Evolutionary conservation across 2,113 vertebrate genomes (phyloP).

Genomic region (Dicentrarchus labrax): DNA sequence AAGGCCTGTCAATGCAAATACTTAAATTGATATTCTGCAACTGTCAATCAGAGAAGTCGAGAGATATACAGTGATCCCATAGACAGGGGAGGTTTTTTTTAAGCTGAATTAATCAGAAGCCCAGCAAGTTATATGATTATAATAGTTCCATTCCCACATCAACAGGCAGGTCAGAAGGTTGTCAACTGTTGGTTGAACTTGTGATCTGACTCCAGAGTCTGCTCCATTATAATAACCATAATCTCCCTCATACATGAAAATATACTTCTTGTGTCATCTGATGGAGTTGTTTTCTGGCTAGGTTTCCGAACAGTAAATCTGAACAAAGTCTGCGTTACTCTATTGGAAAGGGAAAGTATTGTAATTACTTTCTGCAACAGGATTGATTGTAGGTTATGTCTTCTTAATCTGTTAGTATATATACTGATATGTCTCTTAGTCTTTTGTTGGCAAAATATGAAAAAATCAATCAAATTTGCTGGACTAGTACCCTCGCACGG

Average conservation of each 20-base stretch:
- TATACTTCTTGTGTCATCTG: not conserved
- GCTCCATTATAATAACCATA: conserved; percentile 39
- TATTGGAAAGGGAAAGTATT: not conserved
- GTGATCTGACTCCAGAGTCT: conserved; percentile 28
- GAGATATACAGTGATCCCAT: conserved; percentile 22
- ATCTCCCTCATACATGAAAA: conserved; percentile 55
- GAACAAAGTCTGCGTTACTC: not conserved
- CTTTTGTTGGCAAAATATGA: not conserved
- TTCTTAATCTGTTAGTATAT: not conserved
- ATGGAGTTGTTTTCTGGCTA: not conserved
- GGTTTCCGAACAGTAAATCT: not conserved
- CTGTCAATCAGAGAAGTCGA: conserved; percentile 27
- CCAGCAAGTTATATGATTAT: conserved; percentile 38
- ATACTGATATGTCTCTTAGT: too few relatives aligned
- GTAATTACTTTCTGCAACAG: not conserved
- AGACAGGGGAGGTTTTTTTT: conserved; percentile 8
- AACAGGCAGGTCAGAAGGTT: conserved; percentile 45
- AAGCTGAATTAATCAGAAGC: conserved; percentile 47
- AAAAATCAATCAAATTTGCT: not conserved
- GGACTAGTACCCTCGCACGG: too few relatives aligned
- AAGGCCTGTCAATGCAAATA: conserved; percentile 59
- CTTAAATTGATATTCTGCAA: conserved; percentile 65
- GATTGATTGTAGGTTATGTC: not conserved
- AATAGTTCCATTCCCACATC: conserved; percentile 33
- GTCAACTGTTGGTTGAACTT: conserved; percentile 35